phyloP scores from a whole-genome alignment of 2,888 invertebrate species.

The Dolomedes plantarius region DNA sequence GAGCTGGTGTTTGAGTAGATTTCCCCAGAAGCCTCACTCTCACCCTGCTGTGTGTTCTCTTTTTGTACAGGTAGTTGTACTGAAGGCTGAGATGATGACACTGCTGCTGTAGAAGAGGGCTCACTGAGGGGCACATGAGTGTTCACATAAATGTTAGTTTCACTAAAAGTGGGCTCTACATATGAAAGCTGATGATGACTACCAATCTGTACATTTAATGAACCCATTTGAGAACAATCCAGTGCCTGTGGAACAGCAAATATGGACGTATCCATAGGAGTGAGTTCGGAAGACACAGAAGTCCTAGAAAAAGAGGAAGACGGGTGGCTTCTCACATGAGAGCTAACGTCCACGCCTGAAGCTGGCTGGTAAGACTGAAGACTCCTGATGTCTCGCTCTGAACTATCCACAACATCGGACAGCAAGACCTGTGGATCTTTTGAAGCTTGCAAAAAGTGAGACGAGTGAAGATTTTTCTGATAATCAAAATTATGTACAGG shows the following conservation, averaged over 20 bases:
- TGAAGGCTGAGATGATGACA: constrained; percentile 50
- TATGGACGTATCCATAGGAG: constrained; percentile 75
- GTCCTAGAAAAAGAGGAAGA: constrained; percentile 72
- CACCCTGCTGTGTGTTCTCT: constrained; percentile 29
- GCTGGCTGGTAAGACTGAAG: constrained; percentile 53
- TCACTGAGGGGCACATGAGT: constrained; percentile 47
- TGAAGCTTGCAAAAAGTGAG: constrained; percentile 33
- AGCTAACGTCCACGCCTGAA: constrained; percentile 31
- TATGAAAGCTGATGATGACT: constrained; percentile 69
- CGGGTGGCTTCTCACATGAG: constrained; percentile 50
- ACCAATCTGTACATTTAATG: constrained; percentile 77
- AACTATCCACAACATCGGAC: constrained; percentile 20
- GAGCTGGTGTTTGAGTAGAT: constrained; percentile 57
- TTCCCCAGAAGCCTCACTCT: constrained; percentile 48
- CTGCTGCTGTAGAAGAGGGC: constrained; percentile 35
- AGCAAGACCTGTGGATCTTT: constrained; percentile 31
- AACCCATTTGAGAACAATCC: constrained; percentile 77
- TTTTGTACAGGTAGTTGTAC: constrained; percentile 48
- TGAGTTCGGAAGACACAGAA: constrained; percentile 70
- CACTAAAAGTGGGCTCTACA: constrained; percentile 55
- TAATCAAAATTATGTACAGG: constrained; percentile 63
- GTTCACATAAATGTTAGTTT: constrained; percentile 69
- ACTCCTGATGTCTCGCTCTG: constrained; percentile 28
- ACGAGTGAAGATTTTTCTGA: constrained; percentile 51
- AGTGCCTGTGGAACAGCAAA: constrained; percentile 75